A percentile compares a stretch with the other conserved stretches of the same genome.
phyloP scores from a whole-genome alignment of 2,797 vertebrate genomes.

The Pyrocephalus nanus region DNA sequence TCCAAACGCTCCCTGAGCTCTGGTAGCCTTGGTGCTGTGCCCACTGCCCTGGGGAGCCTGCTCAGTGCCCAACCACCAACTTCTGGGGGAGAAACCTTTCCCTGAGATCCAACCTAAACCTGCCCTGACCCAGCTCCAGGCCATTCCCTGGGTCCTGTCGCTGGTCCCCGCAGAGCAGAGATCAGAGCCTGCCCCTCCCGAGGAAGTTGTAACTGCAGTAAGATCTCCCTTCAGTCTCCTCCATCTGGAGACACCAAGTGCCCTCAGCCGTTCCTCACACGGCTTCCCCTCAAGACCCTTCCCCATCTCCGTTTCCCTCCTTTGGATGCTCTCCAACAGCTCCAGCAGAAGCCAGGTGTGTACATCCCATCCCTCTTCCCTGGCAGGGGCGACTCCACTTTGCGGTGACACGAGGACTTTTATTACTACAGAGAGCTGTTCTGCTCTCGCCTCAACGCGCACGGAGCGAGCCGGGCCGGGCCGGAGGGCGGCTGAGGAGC shows the following conservation, averaged over 20 bases:
- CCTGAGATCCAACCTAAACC: neutral
- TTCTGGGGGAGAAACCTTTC: neutral
- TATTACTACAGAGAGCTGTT: neutral
- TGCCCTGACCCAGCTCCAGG: neutral
- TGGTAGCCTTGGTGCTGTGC: neutral
- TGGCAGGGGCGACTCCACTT: accelerated
- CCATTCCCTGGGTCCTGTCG: neutral
- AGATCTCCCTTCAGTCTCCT: neutral
- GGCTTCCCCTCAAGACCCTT: neutral
- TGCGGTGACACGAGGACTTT: accelerated
- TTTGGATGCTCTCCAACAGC: neutral
- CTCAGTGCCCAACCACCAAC: neutral
- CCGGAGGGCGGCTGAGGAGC: neutral
- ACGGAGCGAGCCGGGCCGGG: neutral
- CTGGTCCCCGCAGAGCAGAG: neutral
- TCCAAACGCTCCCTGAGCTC: neutral
- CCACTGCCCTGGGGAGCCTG: neutral
- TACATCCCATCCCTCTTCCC: neutral
- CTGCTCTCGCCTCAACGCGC: accelerated
- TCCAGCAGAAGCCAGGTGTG: accelerated
- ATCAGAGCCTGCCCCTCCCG: neutral
- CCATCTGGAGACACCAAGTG: neutral
- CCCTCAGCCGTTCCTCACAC: neutral
- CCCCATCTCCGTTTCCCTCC: neutral
- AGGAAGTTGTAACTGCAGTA: neutral